Evolutionary conservation across 2,888 invertebrate genomes (phyloP).

Genomic region (Meteorus cinctellus): DNA sequence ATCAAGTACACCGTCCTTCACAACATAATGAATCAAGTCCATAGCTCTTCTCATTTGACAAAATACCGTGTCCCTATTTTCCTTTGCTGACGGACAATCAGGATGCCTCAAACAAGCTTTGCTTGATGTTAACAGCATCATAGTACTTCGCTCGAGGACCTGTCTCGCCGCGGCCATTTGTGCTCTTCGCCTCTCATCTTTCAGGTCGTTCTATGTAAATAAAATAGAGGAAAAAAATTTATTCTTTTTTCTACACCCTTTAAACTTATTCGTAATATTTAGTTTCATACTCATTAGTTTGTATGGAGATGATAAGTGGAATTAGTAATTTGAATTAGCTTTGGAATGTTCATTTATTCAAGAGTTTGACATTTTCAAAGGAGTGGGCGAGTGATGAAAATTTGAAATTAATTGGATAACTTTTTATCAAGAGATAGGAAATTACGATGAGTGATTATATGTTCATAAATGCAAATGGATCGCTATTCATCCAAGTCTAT

Average conservation of each 20-base stretch:
- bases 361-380: too few species aligned
- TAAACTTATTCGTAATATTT: background rate
- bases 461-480: too few species aligned
- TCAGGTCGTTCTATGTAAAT: conserved; percentile 82
- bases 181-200: conserved; percentile 94
- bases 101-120: conserved; percentile 97
- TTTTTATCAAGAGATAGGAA: too few species aligned
- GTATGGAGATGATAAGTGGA: too few species aligned
- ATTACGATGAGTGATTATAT: too few species aligned
- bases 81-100: conserved; percentile 92
- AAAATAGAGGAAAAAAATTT: background rate
- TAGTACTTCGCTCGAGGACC: conserved; percentile 95
- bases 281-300: too few species aligned
- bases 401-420: too few species aligned
- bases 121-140: conserved; percentile 96
- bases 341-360: too few species aligned
- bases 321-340: too few species aligned
- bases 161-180: conserved; percentile 98
- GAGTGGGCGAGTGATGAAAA: too few species aligned
- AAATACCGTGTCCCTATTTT: conserved; percentile 98
- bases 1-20: conserved; percentile 93
- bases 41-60: conserved; percentile 97
- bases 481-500: background rate
- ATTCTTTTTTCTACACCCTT: background rate
- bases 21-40: conserved; percentile 97